Base-by-base conservation (phyloP, 2,888 invertebrate species). In the Drosophila ustulata region DNA sequence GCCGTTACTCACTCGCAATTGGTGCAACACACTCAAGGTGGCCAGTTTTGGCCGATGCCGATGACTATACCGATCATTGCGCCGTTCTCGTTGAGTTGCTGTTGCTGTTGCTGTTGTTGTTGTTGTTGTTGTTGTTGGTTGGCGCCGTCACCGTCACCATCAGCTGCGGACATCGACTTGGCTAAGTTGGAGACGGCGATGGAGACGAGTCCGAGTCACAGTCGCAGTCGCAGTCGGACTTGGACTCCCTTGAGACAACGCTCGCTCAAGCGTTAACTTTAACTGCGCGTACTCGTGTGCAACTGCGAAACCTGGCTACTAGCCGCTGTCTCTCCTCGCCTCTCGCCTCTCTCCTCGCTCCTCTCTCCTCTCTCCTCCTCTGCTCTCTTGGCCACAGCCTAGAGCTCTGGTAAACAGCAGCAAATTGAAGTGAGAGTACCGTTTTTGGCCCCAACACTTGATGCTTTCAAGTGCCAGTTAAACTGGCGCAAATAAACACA, bases 21-120 rank as follows among this genome's bases (percentile, higher is more conserved):
- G 62, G 41, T 65, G 78, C 83, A 82, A 80, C 66, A 11, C 23
- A 58, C 66, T 72, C 62, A 68, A 66, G 70, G 53, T 70, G 81
- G 80, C 46, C 75, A 72, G 56, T 67, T 77, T 61, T 65, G 67
- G 73, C 73, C 53, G n/a, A 18, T 13, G 39, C 34, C 34, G 39
- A 45, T 55, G 56, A 61, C 62, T 62, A 52, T 68, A 61, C 55
- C 80, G 78, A 75, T 80, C 69, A 74, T 70, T 73, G 74, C 41
- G 56, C 64, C 83, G 80, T 82, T 81, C 82, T 82, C 74, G 77
- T 86, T 77, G 65, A 78, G 68, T 77, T 82, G 70, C 68, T 69
- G 6, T 3, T 11, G 34, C 11, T 34, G 13, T 18, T 41, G 13
- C 18, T 6, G 18, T n/a, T n/a, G n/a, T n/a, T n/a, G n/a, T n/a